These are phyloP conservation scores for Colaptes auratus DNA, from an alignment of 2,113 vertebrate species.

Conservation along the genomic window DNA sequence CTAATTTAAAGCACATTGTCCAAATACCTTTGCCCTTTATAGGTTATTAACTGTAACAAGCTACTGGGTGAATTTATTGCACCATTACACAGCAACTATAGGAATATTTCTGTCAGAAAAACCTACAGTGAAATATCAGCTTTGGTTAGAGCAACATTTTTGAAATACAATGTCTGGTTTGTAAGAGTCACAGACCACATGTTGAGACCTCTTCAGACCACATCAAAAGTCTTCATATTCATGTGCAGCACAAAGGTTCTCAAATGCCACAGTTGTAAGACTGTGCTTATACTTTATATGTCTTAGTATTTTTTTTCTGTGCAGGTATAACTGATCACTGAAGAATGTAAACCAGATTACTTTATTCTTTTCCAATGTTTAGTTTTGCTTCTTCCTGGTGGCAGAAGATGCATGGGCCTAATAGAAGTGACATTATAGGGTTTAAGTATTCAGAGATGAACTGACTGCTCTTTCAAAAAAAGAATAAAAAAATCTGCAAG, in stretches of 20 bases:
- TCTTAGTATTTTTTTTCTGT: background rate
- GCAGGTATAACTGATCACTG: background rate
- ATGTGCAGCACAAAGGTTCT: background rate
- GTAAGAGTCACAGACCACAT: background rate
- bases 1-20: slow-evolving; percentile 50
- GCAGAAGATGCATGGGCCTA: background rate
- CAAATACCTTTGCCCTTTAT: slow-evolving; percentile 61
- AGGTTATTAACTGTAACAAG: slow-evolving; percentile 60
- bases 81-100: slow-evolving; percentile 12
- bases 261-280: background rate
- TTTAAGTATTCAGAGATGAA: background rate
- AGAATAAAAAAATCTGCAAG: background rate
- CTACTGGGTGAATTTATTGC: slow-evolving; percentile 41
- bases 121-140: background rate
- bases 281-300: background rate
- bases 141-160: background rate
- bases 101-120: background rate
- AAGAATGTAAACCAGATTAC: background rate
- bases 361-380: background rate
- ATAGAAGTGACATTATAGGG: fast-evolving
- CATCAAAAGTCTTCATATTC: background rate
- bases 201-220: background rate
- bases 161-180: background rate
- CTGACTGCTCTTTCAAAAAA: background rate
- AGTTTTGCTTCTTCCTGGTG: background rate